phyloP scores from a whole-genome alignment of 2,797 vertebrate species.

The Pseudochirops corinnae region DNA sequence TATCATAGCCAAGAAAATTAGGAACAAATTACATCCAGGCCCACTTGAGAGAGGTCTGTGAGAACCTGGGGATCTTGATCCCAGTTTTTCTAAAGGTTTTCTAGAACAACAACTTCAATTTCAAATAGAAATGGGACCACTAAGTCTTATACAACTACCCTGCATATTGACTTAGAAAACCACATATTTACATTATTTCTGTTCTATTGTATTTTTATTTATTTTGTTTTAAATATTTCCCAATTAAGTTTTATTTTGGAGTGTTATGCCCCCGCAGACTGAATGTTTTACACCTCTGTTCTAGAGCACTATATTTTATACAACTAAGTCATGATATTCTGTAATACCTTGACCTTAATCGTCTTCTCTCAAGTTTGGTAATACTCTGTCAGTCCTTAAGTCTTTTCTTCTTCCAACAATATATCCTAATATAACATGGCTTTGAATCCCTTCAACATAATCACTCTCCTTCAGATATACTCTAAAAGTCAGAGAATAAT shows the following conservation, averaged over 20 bases:
- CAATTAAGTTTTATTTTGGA: neutral
- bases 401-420: neutral
- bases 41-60: neutral
- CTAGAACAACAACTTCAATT: neutral
- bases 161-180: neutral
- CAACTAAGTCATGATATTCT: neutral
- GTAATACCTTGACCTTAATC: too few relatives aligned
- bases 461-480: neutral
- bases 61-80: neutral
- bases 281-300: neutral
- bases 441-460: neutral
- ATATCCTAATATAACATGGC: neutral
- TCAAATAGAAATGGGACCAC: neutral
- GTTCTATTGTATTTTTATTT: neutral
- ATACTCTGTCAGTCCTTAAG: neutral
- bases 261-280: neutral
- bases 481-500: neutral
- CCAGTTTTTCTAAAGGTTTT: neutral
- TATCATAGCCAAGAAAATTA: neutral
- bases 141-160: neutral
- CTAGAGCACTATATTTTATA: neutral
- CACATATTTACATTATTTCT: neutral
- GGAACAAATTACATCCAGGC: neutral
- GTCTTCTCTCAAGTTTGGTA: too few relatives aligned
- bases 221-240: neutral